phyloP scores from a whole-genome alignment of 2,797 vertebrate genomes.

The Rachycentron canadum region DNA sequence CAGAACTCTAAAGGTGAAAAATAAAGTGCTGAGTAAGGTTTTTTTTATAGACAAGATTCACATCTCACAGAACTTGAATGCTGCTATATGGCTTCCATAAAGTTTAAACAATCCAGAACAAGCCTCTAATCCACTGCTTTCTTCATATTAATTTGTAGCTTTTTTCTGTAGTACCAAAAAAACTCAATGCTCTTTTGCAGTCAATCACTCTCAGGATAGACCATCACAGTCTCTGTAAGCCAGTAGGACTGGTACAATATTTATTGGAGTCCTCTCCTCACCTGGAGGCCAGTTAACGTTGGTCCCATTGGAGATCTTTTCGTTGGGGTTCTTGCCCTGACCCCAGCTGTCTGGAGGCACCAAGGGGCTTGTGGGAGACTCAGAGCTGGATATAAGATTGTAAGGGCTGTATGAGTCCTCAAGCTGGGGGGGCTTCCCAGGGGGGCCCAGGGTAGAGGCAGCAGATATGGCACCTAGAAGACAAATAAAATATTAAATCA shows the following conservation, averaged over 20 bases:
- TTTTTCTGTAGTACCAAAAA: background rate
- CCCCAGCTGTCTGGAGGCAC: slow-evolving; percentile 96
- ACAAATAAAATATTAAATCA: slow-evolving; percentile 12
- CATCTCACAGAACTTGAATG: background rate
- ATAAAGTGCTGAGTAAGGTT: background rate
- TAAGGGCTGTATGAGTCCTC: slow-evolving; percentile 97
- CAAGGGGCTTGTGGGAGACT: slow-evolving; percentile 93
- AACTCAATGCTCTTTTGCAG: background rate
- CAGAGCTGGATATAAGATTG: slow-evolving; percentile 92
- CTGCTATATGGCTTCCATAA: background rate
- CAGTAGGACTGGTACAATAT: too few relatives aligned
- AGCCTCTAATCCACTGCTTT: background rate
- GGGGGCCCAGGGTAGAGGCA: slow-evolving; percentile 91
- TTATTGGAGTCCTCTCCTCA: slow-evolving; percentile 62
- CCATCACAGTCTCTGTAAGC: background rate
- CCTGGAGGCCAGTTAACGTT: slow-evolving; percentile 99
- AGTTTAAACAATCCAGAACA: background rate
- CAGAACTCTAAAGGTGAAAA: slow-evolving; percentile 90
- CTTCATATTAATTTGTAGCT: background rate
- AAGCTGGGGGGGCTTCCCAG: slow-evolving; percentile 91
- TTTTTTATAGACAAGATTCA: background rate
- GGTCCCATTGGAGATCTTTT: slow-evolving; percentile 97
- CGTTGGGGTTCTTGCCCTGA: slow-evolving; percentile 94
- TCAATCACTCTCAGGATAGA: background rate
- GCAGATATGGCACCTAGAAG: slow-evolving; percentile 93